Evolutionary conservation across 37 sponge, comb jelly and placozoan genomes (phyloP), one percentile per base, ranked within the genome.

Genomic region (Beroe ovata): DNA sequence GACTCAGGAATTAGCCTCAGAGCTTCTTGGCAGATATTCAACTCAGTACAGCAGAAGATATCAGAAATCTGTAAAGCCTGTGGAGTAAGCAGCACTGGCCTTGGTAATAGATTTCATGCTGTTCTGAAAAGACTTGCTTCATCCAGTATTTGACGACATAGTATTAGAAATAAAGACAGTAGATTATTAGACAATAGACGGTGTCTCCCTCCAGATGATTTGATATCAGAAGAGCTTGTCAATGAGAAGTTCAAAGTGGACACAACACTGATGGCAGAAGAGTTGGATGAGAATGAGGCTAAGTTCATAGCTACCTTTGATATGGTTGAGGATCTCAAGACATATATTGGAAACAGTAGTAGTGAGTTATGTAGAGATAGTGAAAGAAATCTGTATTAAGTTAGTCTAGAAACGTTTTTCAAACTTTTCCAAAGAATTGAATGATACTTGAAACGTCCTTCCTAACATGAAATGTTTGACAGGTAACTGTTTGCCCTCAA

Each of bases 1-100:
- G n/a, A n/a, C n/a, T n/a, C 84, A 77, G 84, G 84, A 25, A 26
- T 77, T 42, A 39, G 23, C 21, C 38, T 77, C 3, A 39, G 84
- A 23, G 25, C 8, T 6, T 39, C 84, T 36, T 77, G 84, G 84
- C 26, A 77, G 54, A 42, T 39, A 8, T 40, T 77, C 41, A 40
- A 4, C 33, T 30, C 54, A 77, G 38, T 20, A 1, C 84, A 77
- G 41, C 0, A 28, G 28, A 77, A 77, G 47, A 77, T 77, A n/a
- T 20, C 38, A n/a, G 84, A 77, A 35, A 14, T 77, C 22, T 77
- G 47, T 25, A n/a, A 77, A n/a, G 21, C 19, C 22, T 30, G 36
- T 77, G 84, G 84, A 0, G 41, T 77, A 30, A 77, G 41, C 54
- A 62, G 4, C 63, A 3, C 63, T n/a, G 29, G 4, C 23, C 8